These are phyloP conservation scores for Petrocephalus microphthalmus DNA, from an alignment of 2,113 vertebrate genomes.

Conservation along the genomic window DNA sequence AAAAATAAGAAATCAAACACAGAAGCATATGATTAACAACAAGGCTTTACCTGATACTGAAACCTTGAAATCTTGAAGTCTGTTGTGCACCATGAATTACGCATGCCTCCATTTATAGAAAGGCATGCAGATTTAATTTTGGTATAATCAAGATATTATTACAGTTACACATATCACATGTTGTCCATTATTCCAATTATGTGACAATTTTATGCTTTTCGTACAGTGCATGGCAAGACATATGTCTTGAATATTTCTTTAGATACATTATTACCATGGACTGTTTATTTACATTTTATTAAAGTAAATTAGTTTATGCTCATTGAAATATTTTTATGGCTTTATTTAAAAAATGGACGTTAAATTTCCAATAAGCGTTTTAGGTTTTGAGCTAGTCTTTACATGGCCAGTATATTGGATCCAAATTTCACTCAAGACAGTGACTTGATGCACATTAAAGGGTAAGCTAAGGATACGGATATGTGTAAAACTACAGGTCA, in stretches of 20 bases:
- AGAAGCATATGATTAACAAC: slow-evolving; percentile 52
- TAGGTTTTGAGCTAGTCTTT: not conserved
- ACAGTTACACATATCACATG: not conserved
- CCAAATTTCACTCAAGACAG: not conserved
- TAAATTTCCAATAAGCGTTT: not conserved
- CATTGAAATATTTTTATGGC: not conserved
- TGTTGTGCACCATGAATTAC: not conserved
- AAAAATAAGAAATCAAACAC: slow-evolving; percentile 55
- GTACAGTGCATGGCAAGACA: not conserved
- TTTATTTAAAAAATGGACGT: not conserved
- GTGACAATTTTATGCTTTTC: not conserved
- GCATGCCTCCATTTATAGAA: slow-evolving; percentile 8
- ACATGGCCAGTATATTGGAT: not conserved
- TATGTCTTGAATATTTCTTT: not conserved
- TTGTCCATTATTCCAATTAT: not conserved
- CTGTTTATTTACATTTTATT: not conserved
- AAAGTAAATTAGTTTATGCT: not conserved
- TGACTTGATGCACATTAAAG: not conserved
- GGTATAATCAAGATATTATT: not conserved
- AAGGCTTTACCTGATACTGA: slow-evolving; percentile 21
- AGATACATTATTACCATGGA: not conserved
- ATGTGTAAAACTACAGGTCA: not conserved
- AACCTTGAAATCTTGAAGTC: not conserved
- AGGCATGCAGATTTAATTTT: slow-evolving; percentile 15
- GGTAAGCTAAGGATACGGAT: too few species aligned